A percentile compares a stretch with the other conserved stretches of the same genome.
phyloP scores from a whole-genome alignment of 2,797 vertebrate genomes.

The Intellagama lesueurii region DNA sequence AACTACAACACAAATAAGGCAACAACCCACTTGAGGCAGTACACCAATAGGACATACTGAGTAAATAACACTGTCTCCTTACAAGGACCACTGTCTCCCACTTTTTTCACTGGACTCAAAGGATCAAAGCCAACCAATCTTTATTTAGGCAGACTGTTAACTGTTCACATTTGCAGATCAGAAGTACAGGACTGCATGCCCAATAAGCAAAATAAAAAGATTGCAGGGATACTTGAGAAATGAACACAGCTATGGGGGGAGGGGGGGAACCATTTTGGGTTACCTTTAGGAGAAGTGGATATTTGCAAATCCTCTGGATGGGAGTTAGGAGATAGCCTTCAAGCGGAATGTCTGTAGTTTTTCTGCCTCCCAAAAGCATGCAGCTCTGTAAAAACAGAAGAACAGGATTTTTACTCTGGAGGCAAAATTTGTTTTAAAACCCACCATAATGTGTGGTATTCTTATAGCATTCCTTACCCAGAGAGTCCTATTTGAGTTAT shows the following conservation, averaged over 20 bases:
- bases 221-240: neutral
- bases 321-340: slow-evolving; percentile 96
- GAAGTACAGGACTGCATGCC: neutral
- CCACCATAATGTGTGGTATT: slow-evolving; percentile 10
- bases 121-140: neutral
- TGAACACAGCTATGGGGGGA: neutral
- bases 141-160: neutral
- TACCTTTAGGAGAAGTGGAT: slow-evolving; percentile 97
- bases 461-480: fast-evolving
- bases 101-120: neutral
- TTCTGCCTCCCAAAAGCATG: slow-evolving; percentile 97
- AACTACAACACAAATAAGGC: neutral
- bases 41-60: neutral
- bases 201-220: slow-evolving; percentile 24
- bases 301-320: slow-evolving; percentile 99
- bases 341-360: slow-evolving; percentile 95
- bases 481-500: neutral
- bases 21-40: neutral
- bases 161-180: neutral
- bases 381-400: slow-evolving; percentile 85
- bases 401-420: slow-evolving; percentile 44
- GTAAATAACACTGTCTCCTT: neutral
- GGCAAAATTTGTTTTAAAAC: slow-evolving; percentile 30
- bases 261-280: slow-evolving; percentile 38
- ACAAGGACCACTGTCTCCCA: neutral